Evolutionary conservation across 1,140 invertebrate genomes (phyloP).

Genomic region (Spodoptera frugiperda): DNA sequence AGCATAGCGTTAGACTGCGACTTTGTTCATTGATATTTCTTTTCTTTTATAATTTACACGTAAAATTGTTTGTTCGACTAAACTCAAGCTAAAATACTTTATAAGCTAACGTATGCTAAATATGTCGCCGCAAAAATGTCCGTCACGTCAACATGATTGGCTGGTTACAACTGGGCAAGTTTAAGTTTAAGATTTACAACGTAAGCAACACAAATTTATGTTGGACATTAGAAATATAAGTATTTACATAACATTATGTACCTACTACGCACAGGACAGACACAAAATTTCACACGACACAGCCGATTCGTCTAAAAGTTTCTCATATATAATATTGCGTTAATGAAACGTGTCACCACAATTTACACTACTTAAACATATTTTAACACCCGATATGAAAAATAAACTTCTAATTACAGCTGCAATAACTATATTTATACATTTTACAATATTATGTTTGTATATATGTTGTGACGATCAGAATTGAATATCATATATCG

Average conservation of each 20-base stretch:
- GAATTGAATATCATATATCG: conserved; percentile 71
- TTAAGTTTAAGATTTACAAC: conserved; percentile 41
- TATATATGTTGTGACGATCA: conserved; percentile 66
- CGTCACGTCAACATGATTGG: conserved; percentile 29
- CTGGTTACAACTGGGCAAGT: conserved; percentile 48
- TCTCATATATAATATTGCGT: conserved; percentile 74
- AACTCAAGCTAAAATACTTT: background rate
- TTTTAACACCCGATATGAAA: conserved; percentile 85
- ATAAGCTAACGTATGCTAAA: conserved; percentile 33
- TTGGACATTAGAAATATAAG: conserved; percentile 60
- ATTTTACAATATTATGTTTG: conserved; percentile 78
- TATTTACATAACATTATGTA: conserved; percentile 77
- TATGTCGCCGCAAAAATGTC: background rate
- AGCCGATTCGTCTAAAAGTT: conserved; percentile 82
- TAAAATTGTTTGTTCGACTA: background rate
- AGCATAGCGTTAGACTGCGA: background rate
- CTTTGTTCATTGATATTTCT: background rate
- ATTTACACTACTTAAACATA: conserved; percentile 84
- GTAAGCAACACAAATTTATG: conserved; percentile 45
- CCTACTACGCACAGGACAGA: conserved; percentile 77
- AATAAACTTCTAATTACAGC: conserved; percentile 86
- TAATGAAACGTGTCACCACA: conserved; percentile 79
- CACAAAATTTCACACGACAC: conserved; percentile 80
- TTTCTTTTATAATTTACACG: conserved; percentile 25
- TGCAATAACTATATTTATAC: conserved; percentile 86